phyloP scores from a whole-genome alignment of 2,113 vertebrate genomes.

The Podocnemis expansa region DNA sequence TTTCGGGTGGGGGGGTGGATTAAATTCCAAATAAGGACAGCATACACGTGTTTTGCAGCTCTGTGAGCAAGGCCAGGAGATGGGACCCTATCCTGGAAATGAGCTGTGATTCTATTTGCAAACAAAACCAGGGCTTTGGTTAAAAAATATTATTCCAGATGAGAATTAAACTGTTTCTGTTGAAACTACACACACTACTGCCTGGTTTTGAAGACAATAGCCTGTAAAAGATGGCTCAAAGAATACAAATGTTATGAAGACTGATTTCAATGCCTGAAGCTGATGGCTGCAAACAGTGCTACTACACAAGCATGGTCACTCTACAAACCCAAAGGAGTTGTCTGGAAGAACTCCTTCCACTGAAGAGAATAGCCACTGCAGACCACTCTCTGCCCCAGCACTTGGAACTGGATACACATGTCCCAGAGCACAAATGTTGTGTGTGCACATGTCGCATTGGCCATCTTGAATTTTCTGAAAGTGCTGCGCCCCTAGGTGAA shows the following conservation, averaged over 20 bases:
- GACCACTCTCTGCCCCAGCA: background rate
- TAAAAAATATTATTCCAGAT: background rate
- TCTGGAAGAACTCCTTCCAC: background rate
- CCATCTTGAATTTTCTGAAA: background rate
- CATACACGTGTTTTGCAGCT: rapidly evolving
- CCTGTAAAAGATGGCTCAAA: background rate
- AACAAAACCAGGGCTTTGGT: background rate
- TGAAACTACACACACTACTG: background rate
- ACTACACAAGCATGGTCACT: background rate
- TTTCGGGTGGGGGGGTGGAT: background rate
- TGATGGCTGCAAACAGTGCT: background rate
- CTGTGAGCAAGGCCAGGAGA: background rate
- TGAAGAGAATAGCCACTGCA: no score
- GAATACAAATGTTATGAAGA: background rate
- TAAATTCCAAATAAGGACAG: background rate
- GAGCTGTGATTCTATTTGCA: background rate
- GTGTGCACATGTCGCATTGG: background rate
- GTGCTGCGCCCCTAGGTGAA: background rate
- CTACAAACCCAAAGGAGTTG: background rate
- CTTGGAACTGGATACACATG: background rate
- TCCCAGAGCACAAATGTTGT: background rate
- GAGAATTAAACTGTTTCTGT: background rate
- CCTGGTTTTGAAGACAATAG: background rate
- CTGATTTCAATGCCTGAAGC: background rate
- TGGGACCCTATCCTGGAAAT: background rate